These are phyloP conservation scores for Coelopa frigida DNA, from an alignment of 1,140 invertebrate genomes.

Conservation along the genomic window DNA sequence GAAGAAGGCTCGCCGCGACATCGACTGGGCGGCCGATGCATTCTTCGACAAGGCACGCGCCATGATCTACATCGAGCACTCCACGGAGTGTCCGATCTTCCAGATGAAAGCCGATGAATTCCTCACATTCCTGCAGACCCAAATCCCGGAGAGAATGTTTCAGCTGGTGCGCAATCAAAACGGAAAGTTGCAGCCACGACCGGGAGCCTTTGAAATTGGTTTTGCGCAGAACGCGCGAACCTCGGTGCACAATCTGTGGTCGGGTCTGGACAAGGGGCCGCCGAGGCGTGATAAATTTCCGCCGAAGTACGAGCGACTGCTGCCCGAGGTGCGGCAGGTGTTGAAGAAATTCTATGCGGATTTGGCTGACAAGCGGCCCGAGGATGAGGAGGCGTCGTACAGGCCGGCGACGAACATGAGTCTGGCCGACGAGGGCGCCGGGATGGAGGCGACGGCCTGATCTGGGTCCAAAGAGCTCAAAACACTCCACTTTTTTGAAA, in stretches of 20 bases:
- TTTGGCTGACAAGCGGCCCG: too few relatives aligned
- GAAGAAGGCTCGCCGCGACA: slow-evolving; percentile 22
- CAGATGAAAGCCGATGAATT: slow-evolving; percentile 35
- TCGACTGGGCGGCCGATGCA: slow-evolving; percentile 32
- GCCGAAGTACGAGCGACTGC: slow-evolving; percentile 16
- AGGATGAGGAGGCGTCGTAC: too few relatives aligned
- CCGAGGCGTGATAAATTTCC: slow-evolving; percentile 38
- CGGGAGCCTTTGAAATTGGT: slow-evolving; percentile 32
- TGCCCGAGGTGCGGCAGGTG: slow-evolving; percentile 24
- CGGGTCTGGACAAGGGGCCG: slow-evolving; percentile 25
- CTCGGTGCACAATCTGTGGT: slow-evolving; percentile 31
- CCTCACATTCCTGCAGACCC: slow-evolving; percentile 13
- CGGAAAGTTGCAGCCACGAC: slow-evolving; percentile 23
- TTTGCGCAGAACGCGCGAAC: slow-evolving; percentile 37
- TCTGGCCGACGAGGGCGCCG: neutral
- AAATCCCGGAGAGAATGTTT: slow-evolving; percentile 30
- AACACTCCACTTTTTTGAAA: too few relatives aligned
- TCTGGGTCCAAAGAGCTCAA: too few relatives aligned
- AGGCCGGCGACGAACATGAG: too few relatives aligned
- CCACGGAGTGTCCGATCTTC: slow-evolving; percentile 35
- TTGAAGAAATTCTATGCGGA: slow-evolving; percentile 40
- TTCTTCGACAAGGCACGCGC: slow-evolving; percentile 31
- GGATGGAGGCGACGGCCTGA: neutral
- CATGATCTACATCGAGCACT: slow-evolving; percentile 35
- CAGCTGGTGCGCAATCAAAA: slow-evolving; percentile 29